Base-by-base conservation (phyloP, 2,113 vertebrate species). In the Crotalus viridis region DNA sequence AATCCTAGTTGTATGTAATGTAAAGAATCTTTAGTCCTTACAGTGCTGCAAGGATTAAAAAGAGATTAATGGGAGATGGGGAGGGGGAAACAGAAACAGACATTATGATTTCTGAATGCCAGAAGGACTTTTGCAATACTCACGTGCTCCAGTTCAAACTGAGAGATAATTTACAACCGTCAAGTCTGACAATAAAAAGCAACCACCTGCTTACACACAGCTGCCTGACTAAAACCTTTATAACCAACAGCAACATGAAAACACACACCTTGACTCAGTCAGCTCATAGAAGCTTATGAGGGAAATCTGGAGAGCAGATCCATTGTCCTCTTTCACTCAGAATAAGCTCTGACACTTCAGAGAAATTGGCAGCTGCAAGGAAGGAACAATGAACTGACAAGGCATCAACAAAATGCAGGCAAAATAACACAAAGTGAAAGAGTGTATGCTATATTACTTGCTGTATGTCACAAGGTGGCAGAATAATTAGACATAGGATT, bases 1-100 rank as follows among this genome's bases (percentile, higher is more conserved):
- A 97, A 97, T 96, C 95, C 95, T 96, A 96, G 95, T 96, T 94
- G 92, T 96, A 96, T 95, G 94, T 94, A 96, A 96, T 94, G 94
- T 93, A 97, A 96, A 97, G 95, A 94, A 97, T 95, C 93, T 96
- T 95, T 93, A 95, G 96, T 95, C 93, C 94, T 94, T 96, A 95
- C 87, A 92, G 93, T 56, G 90, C 93, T 96, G 91, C 93, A 89
- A 95, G 96, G 96, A 96, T 96, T 97, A 97, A 96, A 96, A 94
- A 52, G 52, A 96, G 96, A 96, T 97, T 96, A 96, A 93, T 95
- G 95, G 94, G 52, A n/a, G 9, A 1, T 3, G n/a, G 12, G 69
- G 5, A 43, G 15, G 21, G 8, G 5, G 19, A 92, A 69, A 94
- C 96, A 91, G 85, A 87, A 91, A 91, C 94, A 95, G 94, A 95